Evolutionary conservation across 2,113 vertebrate species (phyloP).

Genomic region (Chloropsis cyanopogon): DNA sequence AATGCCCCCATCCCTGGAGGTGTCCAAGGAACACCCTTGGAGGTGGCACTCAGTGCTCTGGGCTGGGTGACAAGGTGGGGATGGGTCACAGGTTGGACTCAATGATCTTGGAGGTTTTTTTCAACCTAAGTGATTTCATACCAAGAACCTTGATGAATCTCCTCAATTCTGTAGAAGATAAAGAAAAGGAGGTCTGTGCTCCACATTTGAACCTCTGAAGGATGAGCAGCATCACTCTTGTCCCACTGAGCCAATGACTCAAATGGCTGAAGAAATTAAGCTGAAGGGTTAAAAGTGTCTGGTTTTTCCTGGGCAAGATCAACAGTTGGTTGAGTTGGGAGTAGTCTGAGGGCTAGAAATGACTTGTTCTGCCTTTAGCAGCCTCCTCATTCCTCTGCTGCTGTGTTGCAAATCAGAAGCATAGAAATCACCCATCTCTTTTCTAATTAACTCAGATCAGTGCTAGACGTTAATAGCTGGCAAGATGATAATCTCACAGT

Average conservation of each 20-base stretch:
- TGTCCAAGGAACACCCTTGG: neutral
- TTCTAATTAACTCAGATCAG: slow-evolving; percentile 54
- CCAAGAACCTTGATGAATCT: neutral
- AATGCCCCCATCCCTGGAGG: neutral
- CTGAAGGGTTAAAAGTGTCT: neutral
- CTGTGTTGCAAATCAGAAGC: slow-evolving; percentile 29
- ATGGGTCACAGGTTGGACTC: neutral
- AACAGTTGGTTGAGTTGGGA: neutral
- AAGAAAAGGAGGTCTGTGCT: neutral
- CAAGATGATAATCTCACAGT: slow-evolving; percentile 9
- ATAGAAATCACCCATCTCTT: slow-evolving; percentile 30
- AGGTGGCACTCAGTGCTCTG: neutral
- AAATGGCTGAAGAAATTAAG: neutral
- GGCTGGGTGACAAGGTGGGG: neutral
- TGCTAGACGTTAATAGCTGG: slow-evolving; percentile 25
- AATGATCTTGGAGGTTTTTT: neutral
- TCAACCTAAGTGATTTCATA: neutral
- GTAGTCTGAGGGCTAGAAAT: neutral
- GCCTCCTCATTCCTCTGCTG: slow-evolving; percentile 31
- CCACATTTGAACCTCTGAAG: neutral
- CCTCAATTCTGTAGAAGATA: neutral
- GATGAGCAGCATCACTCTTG: neutral
- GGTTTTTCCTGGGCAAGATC: slow-evolving; percentile 37
- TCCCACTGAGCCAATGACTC: neutral
- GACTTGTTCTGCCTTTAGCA: neutral